A percentile compares a stretch with the other conserved stretches of the same genome.
These are phyloP conservation scores for Melanotaenia duboulayi DNA, from an alignment of 2,113 vertebrate species.

Conservation along the genomic window DNA sequence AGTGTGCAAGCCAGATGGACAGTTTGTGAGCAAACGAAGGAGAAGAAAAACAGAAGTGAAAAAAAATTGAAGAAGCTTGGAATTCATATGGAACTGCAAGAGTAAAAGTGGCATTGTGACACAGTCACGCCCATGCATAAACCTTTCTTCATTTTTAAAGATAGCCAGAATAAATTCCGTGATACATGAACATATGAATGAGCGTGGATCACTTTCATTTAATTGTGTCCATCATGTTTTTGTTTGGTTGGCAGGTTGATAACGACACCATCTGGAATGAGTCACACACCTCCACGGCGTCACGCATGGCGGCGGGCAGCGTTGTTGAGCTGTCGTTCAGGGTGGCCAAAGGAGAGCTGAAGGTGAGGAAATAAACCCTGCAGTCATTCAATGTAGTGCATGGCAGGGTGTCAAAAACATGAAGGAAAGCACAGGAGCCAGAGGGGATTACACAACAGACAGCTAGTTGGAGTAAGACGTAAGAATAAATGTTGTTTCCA, in stretches of 20 bases:
- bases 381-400: too few relatives aligned
- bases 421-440: background rate
- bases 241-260: slow-evolving; percentile 86
- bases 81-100: background rate
- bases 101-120: slow-evolving; percentile 1
- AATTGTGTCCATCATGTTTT: background rate
- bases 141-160: slow-evolving; percentile 10
- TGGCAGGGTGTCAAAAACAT: background rate
- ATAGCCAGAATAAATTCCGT: background rate
- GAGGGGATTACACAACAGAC: background rate
- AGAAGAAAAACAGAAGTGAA: slow-evolving; percentile 26
- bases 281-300: slow-evolving; percentile 93
- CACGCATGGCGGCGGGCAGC: slow-evolving; percentile 91
- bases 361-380: slow-evolving; percentile 79
- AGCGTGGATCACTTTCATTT: background rate
- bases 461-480: background rate
- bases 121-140: slow-evolving; percentile 5
- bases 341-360: slow-evolving; percentile 91
- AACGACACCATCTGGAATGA: slow-evolving; percentile 98
- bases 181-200: background rate
- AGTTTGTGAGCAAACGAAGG: slow-evolving; percentile 47
- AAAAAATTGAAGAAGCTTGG: slow-evolving; percentile 28
- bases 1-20: slow-evolving; percentile 59
- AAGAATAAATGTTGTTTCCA: background rate
- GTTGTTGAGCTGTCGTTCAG: slow-evolving; percentile 91